A percentile compares a stretch with the other conserved stretches of the same genome.
phyloP scores from a whole-genome alignment of 2,797 vertebrate genomes.

The Lithobates pipiens region DNA sequence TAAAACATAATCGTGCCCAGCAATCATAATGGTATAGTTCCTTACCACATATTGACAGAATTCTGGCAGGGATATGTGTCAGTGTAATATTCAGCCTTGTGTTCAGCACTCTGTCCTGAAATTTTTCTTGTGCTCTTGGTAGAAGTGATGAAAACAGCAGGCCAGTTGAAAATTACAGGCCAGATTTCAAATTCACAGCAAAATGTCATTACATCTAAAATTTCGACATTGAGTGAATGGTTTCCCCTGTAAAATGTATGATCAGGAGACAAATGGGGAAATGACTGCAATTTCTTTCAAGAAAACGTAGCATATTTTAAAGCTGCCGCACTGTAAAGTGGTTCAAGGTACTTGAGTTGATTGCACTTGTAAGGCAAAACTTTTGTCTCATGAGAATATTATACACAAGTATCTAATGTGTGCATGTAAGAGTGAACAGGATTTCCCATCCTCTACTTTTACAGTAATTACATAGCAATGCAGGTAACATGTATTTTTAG shows the following conservation, averaged over 20 bases:
- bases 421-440: background rate
- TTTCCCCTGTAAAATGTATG: conserved; percentile 7
- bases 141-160: background rate
- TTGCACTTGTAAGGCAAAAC: background rate
- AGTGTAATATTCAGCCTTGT: background rate
- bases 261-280: conserved; percentile 14
- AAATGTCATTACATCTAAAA: background rate
- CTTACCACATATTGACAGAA: background rate
- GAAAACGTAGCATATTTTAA: background rate
- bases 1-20: background rate
- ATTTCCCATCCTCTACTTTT: background rate
- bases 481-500: background rate
- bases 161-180: background rate
- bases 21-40: background rate
- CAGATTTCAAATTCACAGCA: background rate
- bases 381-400: conserved; percentile 19
- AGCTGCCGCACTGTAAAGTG: background rate
- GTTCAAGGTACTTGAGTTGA: background rate
- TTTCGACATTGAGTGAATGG: conserved; percentile 5
- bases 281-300: background rate
- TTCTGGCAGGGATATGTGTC: background rate
- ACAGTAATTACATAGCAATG: background rate
- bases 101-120: background rate
- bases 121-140: background rate
- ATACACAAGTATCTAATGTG: background rate